A percentile compares a stretch with the other conserved stretches of the same genome.
These are phyloP conservation scores for Bombus breviceps DNA, from an alignment of 1,140 invertebrate species.

Conservation along the genomic window DNA sequence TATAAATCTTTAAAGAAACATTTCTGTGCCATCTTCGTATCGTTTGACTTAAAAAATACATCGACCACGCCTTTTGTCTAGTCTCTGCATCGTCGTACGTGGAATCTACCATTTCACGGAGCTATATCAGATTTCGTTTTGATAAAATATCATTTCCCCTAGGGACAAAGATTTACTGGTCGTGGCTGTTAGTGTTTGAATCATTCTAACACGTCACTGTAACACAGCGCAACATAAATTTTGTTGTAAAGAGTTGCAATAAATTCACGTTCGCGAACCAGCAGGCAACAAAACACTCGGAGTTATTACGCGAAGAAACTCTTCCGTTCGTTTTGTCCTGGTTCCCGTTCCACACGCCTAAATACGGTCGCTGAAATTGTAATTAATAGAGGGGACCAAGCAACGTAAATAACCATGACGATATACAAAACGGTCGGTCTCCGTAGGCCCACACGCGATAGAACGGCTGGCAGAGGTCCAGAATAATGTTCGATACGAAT, in stretches of 20 bases:
- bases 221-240: constrained; percentile 15
- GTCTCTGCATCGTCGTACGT: too few relatives aligned
- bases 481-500: constrained; percentile 65
- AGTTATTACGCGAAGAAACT: constrained; percentile 57
- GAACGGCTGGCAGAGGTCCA: constrained; percentile 63
- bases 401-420: constrained; percentile 60
- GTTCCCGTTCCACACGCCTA: constrained; percentile 24
- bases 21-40: background rate
- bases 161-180: background rate
- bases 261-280: background rate
- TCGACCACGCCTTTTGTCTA: background rate
- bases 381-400: constrained; percentile 59
- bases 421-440: constrained; percentile 60
- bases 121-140: background rate
- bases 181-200: background rate
- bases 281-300: constrained; percentile 14
- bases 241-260: background rate
- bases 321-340: constrained; percentile 46
- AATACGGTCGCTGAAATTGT: constrained; percentile 56
- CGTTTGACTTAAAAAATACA: background rate
- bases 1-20: background rate
- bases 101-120: background rate
- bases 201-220: too few relatives aligned
- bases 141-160: background rate
- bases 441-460: constrained; percentile 21